These are phyloP conservation scores for Nothoprocta pentlandii DNA, from an alignment of 2,113 vertebrate species.

Conservation along the genomic window DNA sequence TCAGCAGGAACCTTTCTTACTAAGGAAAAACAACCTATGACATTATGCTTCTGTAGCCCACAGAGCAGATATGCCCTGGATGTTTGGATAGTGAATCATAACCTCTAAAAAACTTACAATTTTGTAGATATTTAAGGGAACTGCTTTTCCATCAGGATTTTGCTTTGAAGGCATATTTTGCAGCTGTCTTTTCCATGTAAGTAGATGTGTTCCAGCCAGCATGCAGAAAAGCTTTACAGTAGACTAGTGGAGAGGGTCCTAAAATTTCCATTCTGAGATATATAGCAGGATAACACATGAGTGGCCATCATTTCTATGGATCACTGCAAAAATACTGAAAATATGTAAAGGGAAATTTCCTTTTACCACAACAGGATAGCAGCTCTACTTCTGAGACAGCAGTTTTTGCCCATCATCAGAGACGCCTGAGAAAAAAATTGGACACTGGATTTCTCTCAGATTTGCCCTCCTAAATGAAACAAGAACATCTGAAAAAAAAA, in stretches of 20 bases:
- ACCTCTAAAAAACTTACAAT: neutral
- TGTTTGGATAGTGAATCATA: neutral
- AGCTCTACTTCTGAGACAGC: neutral
- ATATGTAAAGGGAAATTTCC: neutral
- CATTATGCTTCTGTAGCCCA: neutral
- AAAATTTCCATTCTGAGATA: neutral
- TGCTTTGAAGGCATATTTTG: slow-evolving; percentile 17
- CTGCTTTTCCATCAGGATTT: neutral
- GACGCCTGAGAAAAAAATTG: neutral
- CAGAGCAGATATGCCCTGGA: neutral
- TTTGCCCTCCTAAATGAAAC: neutral
- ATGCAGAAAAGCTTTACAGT: neutral
- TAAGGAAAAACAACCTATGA: slow-evolving; percentile 20
- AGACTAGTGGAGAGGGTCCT: neutral
- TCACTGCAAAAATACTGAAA: neutral
- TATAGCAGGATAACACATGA: neutral
- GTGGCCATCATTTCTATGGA: neutral
- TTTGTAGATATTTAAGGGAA: neutral
- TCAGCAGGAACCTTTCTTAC: neutral
- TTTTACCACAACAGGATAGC: accelerated
- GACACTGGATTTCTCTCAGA: neutral
- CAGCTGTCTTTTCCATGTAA: slow-evolving; percentile 45
- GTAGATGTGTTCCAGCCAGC: neutral
- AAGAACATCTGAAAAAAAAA: neutral
- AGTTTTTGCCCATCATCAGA: neutral